Evolutionary conservation across 2,113 vertebrate species (phyloP).

Genomic region (Telmatochromis sp.): DNA sequence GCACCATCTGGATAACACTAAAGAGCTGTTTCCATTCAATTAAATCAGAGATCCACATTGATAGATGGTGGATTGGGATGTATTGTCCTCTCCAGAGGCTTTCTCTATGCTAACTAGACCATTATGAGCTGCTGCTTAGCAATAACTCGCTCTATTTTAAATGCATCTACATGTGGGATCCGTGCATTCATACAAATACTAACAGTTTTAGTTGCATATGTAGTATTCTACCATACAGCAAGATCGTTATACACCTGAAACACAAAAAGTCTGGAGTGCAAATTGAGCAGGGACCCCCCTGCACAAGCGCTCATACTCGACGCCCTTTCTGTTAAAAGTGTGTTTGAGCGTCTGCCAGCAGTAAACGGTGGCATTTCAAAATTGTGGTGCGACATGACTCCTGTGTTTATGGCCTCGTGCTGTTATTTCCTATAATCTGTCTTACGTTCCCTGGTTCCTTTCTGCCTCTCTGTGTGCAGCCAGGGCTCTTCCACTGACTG

Average conservation of each 20-base stretch:
- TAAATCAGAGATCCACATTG: conserved; percentile 9
- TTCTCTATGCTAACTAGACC: not conserved
- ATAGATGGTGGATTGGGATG: conserved; percentile 14
- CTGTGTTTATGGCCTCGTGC: conserved; percentile 9
- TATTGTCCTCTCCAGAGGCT: not conserved
- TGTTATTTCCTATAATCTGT: conserved; percentile 40
- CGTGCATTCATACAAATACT: not conserved
- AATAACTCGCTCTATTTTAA: not conserved
- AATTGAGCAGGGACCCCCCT: not conserved
- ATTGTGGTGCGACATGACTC: not conserved
- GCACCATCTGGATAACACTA: not conserved
- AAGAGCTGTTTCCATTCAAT: conserved; percentile 3
- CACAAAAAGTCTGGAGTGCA: not conserved
- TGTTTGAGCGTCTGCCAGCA: conserved; percentile 1
- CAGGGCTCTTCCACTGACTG: conserved; percentile 4
- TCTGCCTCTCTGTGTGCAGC: not conserved
- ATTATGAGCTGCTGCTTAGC: not conserved
- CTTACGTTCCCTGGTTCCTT: conserved; percentile 12
- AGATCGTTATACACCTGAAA: not conserved
- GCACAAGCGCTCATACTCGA: not conserved
- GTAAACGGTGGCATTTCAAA: conserved; percentile 17
- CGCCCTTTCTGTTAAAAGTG: not conserved
- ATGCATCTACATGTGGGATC: not conserved
- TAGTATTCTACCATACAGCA: not conserved
- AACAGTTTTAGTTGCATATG: not conserved